Evolutionary conservation across 2,888 invertebrate species (phyloP), one percentile per base, ranked within the genome.

Genomic region (Oxycera nigricornis): DNA sequence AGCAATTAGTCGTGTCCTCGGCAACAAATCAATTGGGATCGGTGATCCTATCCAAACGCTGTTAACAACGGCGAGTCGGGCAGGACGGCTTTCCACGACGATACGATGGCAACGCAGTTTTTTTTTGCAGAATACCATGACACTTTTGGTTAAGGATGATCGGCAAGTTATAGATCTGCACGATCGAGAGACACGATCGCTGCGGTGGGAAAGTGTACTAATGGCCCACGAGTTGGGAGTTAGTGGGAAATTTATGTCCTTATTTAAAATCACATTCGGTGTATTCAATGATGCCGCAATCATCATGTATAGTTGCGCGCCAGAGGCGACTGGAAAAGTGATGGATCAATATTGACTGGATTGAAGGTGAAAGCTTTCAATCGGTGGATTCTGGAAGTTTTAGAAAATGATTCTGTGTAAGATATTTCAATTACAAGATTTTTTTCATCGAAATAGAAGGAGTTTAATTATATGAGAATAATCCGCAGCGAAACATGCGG

Each of bases 1-100:
- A 65, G 39, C 65, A 41, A 65, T 65, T 39, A 65, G 39, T 41
- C 24, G 65, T 65, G 14, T 65, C 65, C 41, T 39, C 1, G 7
- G 41, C 9, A 35, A 62, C 62, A 62, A 62, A 62, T 62, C 41
- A 20, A 65, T 28, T 39, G 17, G 3, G 24, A 65, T 65, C 24
- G 22, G 14, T 11, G 41, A 65, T 65, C 65, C 65, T 41, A 22
- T 6, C 7, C n/a, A 28, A 3, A 22, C 11, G 20, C 39, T 6
- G 50, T n/a, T 50, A 50, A 50, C n/a, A 50, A n/a, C 50, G 17
- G 50, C 17, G 17, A 6, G 17, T 6, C 6, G 17, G 50, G 50
- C 11, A 11, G 17, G 50, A 7, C 17, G 39, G 14, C 14, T 14
- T 9, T 9, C 14, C 7, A 14, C 7, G 39, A 0, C 14, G 39